A percentile compares a stretch with the other conserved stretches of the same genome.
Evolutionary conservation across 2,797 vertebrate species (phyloP).

Genomic region (Erithacus rubecula): DNA sequence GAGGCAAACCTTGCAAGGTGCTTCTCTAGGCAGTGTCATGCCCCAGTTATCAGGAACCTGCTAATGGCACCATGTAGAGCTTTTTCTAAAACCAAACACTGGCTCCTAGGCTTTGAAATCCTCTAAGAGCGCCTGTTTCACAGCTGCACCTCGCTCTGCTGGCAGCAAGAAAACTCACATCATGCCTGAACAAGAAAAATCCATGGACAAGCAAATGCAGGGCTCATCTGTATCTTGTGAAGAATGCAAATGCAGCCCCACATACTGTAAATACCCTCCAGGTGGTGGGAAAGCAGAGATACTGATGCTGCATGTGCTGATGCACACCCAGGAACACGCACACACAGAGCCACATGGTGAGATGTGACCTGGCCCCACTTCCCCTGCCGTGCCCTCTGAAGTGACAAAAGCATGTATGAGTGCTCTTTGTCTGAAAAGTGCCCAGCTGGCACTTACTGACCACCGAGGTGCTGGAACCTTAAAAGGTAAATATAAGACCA

Average conservation of each 20-base stretch:
- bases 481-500: not conserved
- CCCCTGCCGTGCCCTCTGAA: not conserved
- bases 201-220: not conserved
- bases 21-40: fast-evolving
- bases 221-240: fast-evolving
- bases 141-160: not conserved
- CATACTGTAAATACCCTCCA: not conserved
- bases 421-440: not conserved
- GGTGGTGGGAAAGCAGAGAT: not conserved
- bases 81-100: not conserved
- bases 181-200: not conserved
- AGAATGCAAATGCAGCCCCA: not conserved
- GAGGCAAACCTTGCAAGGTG: not conserved
- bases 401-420: not conserved
- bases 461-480: not conserved
- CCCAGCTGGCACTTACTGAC: not conserved
- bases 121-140: not conserved
- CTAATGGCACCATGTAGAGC: not conserved
- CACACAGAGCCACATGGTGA: not conserved
- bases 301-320: fast-evolving
- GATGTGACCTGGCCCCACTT: not conserved
- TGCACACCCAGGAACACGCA: fast-evolving
- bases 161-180: not conserved
- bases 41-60: not conserved
- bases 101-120: not conserved